Percentiles rank a stretch among this genome's conserved stretches.
These are phyloP conservation scores for Mya arenaria DNA, from an alignment of 1,140 invertebrate genomes.

Conservation along the genomic window DNA sequence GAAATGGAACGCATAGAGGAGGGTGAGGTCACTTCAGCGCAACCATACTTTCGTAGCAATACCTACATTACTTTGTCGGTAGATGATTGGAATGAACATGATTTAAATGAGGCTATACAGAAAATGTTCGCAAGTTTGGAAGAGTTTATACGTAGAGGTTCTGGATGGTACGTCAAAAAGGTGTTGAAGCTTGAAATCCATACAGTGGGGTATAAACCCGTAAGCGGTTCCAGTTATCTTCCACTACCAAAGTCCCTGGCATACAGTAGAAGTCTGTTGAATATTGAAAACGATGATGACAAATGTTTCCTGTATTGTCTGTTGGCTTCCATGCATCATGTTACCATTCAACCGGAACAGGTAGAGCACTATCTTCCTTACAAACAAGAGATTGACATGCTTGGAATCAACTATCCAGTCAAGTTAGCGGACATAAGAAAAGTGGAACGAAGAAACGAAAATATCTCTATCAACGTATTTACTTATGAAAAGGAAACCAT, in stretches of 20 bases:
- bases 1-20: slow-evolving; percentile 23
- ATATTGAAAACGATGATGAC: slow-evolving; percentile 25
- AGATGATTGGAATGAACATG: slow-evolving; percentile 25
- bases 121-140: slow-evolving; percentile 31
- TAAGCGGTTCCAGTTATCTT: slow-evolving; percentile 29
- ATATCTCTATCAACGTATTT: slow-evolving; percentile 35
- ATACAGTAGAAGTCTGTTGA: not conserved
- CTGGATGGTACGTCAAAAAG: slow-evolving; percentile 33
- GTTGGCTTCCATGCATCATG: slow-evolving; percentile 10
- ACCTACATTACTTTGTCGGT: slow-evolving; percentile 15
- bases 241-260: slow-evolving; percentile 3
- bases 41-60: slow-evolving; percentile 30
- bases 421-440: not conserved
- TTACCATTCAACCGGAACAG: not conserved
- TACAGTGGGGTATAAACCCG: slow-evolving; percentile 12
- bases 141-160: slow-evolving; percentile 20
- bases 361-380: not conserved
- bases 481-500: slow-evolving; percentile 12
- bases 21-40: not conserved
- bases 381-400: slow-evolving; percentile 17
- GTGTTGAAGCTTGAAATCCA: slow-evolving; percentile 27
- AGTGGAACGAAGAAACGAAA: slow-evolving; percentile 14
- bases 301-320: slow-evolving; percentile 25
- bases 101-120: slow-evolving; percentile 32
- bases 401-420: slow-evolving; percentile 19